Evolutionary conservation across 2,113 vertebrate genomes (phyloP).

Genomic region (Syngnathoides biaculeatus): DNA sequence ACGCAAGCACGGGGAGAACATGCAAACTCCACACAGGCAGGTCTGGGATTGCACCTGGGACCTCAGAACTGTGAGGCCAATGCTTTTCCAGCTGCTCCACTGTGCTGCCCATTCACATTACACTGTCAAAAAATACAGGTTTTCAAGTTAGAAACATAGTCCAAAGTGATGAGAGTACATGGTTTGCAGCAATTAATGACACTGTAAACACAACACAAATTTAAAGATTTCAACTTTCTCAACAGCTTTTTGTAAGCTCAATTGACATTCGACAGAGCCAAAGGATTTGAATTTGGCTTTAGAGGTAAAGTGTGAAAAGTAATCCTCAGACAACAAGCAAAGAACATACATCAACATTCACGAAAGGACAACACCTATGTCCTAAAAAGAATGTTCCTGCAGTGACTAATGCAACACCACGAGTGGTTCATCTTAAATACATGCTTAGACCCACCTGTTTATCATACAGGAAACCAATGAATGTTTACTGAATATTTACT

Average conservation of each 20-base stretch:
- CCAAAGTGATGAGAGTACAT: slow-evolving; percentile 12
- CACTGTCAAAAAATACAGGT: too few species aligned
- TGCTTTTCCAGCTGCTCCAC: too few species aligned
- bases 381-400: background rate
- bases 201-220: background rate
- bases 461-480: background rate
- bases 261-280: background rate
- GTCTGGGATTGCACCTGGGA: too few species aligned
- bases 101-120: too few species aligned
- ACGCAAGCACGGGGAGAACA: too few species aligned
- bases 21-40: too few species aligned
- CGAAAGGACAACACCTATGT: background rate
- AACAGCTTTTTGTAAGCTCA: background rate
- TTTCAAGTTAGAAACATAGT: slow-evolving; percentile 16
- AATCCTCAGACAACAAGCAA: background rate
- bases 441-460: background rate
- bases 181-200: slow-evolving; percentile 15
- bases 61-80: too few species aligned
- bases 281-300: background rate
- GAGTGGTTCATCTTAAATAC: background rate
- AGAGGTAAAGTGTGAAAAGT: background rate
- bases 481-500: slow-evolving; percentile 26
- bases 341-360: background rate
- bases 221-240: background rate
- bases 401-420: background rate